Evolutionary conservation across 2,113 vertebrate genomes (phyloP).

Genomic region (Ceyx melanurus): DNA sequence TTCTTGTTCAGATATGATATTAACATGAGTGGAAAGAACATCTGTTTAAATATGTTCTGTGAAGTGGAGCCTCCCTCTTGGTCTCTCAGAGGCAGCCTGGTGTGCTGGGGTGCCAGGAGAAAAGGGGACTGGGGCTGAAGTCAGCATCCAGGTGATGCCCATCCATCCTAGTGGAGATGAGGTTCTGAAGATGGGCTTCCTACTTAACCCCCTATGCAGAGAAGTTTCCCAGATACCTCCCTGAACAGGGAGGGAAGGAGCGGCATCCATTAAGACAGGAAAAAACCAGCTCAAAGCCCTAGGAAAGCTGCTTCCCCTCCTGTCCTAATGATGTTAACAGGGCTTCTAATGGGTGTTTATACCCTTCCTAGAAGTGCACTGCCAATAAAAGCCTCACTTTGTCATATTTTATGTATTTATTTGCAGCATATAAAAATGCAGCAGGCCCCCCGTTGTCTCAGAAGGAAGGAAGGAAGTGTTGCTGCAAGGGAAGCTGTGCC

Average conservation of each 20-base stretch:
- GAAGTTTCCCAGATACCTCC: background rate
- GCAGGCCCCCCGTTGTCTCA: background rate
- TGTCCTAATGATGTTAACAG: background rate
- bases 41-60: background rate
- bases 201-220: background rate
- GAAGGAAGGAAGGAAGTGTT: background rate
- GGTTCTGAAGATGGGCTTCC: background rate
- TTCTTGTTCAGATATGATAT: background rate
- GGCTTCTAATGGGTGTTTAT: constrained; percentile 15
- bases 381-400: background rate
- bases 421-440: background rate
- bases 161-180: background rate
- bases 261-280: background rate
- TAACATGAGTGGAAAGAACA: background rate
- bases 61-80: fast-evolving
- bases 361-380: background rate
- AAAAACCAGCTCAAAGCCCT: background rate
- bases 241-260: background rate
- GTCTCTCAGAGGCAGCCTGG: background rate
- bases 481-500: background rate
- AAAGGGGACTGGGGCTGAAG: background rate
- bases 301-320: background rate
- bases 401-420: background rate
- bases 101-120: background rate
- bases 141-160: background rate